Conservation (phyloP, 2,113 vertebrate genomes). For the Orientallactaga bullata region DNA sequence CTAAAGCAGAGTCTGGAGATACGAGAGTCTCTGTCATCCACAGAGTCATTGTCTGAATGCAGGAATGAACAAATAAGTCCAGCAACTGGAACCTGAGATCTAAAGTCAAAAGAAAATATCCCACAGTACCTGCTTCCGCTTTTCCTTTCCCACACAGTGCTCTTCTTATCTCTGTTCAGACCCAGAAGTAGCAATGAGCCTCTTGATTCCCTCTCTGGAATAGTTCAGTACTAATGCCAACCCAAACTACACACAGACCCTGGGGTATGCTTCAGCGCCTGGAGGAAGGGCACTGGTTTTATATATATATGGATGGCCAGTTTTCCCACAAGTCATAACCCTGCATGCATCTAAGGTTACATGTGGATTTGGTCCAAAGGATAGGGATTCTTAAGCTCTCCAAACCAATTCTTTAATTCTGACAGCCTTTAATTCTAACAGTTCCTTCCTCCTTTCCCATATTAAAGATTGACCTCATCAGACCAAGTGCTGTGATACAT, state of each 20-base stretch:
- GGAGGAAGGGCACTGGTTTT: background rate
- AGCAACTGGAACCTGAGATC: background rate
- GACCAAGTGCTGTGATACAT: background rate
- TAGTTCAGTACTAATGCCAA: constrained; percentile 24
- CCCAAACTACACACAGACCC: background rate
- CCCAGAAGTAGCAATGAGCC: constrained; percentile 13
- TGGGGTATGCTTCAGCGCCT: background rate
- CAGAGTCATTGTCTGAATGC: background rate
- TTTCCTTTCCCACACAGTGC: background rate
- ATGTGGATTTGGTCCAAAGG: background rate
- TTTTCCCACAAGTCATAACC: constrained; percentile 19
- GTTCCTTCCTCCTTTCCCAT: background rate
- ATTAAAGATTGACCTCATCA: constrained; percentile 14
- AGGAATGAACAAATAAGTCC: background rate
- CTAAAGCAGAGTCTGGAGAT: constrained; percentile 26
- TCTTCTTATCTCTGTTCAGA: background rate
- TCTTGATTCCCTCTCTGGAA: background rate
- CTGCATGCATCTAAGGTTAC: background rate
- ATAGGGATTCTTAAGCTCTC: background rate
- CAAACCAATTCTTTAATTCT: constrained; percentile 3
- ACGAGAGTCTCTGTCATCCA: background rate
- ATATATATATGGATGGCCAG: no score
- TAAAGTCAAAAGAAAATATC: background rate
- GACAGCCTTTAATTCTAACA: background rate
- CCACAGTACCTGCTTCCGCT: background rate